These are phyloP conservation scores for Anguilla rostrata DNA, from an alignment of 2,113 vertebrate genomes.

Conservation along the genomic window DNA sequence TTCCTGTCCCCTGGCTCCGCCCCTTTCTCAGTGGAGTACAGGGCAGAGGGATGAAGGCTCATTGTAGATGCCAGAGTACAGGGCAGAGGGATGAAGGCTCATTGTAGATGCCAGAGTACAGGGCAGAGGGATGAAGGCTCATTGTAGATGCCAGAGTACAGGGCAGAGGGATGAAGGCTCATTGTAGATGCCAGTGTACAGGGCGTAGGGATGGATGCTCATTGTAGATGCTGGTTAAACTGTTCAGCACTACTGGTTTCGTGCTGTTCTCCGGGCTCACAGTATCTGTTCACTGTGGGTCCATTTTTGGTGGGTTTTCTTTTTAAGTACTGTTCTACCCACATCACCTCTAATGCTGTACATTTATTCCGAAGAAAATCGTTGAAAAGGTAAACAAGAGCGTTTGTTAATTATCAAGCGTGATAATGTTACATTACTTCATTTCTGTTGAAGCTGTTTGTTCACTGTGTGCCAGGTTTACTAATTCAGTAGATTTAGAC, in stretches of 20 bases:
- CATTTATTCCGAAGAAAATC: not conserved
- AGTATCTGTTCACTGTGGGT: not conserved
- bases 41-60: too few species aligned
- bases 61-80: too few species aligned
- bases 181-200: not conserved
- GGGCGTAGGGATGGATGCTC: not conserved
- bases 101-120: too few species aligned
- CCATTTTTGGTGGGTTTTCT: not conserved
- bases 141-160: too few species aligned
- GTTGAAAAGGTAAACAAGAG: not conserved
- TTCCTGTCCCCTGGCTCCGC: not conserved
- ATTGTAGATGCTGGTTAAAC: not conserved
- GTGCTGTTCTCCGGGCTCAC: not conserved
- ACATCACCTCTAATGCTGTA: not conserved
- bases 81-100: too few species aligned
- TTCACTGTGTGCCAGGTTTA: not conserved
- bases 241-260: not conserved
- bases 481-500: not conserved
- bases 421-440: not conserved
- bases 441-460: not conserved
- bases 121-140: too few species aligned
- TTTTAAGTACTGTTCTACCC: not conserved
- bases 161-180: not conserved
- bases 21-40: not conserved
- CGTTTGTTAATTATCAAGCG: not conserved